phyloP scores from a whole-genome alignment of 2,888 invertebrate species.

The Athalia rosae region DNA sequence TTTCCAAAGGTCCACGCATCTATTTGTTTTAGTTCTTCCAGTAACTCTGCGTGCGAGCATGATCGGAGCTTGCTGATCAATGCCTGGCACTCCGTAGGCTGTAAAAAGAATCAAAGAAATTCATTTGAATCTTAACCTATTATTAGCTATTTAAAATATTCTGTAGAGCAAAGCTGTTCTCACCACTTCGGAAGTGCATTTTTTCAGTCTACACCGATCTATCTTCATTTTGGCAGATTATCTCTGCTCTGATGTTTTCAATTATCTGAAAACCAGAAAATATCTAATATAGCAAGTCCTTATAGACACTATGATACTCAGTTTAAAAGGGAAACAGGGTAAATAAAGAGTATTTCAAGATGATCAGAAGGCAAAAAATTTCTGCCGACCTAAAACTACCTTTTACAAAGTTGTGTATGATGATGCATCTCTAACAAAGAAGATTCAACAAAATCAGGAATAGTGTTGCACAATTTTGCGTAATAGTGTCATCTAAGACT shows the following conservation, averaged over 20 bases:
- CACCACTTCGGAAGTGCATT: constrained; percentile 88
- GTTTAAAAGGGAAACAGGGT: neutral
- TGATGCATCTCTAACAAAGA: too few relatives aligned
- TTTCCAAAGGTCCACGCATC: constrained; percentile 91
- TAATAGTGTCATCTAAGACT: too few relatives aligned
- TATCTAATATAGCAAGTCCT: neutral
- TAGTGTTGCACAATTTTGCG: too few relatives aligned
- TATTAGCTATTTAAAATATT: constrained; percentile 1
- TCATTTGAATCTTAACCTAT: neutral
- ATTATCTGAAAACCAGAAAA: constrained; percentile 60
- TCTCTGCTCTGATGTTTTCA: constrained; percentile 50
- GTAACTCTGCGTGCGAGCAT: constrained; percentile 80
- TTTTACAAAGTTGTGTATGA: too few relatives aligned
- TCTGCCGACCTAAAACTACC: too few relatives aligned
- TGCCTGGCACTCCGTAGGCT: constrained; percentile 84
- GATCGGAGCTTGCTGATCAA: constrained; percentile 84
- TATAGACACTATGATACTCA: constrained; percentile 4
- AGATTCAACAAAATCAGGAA: too few relatives aligned
- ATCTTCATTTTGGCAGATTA: constrained; percentile 81
- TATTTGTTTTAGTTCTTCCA: constrained; percentile 82
- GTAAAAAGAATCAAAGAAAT: constrained; percentile 50
- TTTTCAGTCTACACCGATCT: constrained; percentile 86
- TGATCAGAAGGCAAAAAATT: too few relatives aligned
- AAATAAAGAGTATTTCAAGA: too few relatives aligned
- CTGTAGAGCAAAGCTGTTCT: constrained; percentile 56